Evolutionary conservation across 1,140 invertebrate genomes (phyloP), one percentile per base, ranked within the genome.

Genomic region (Delia radicum): DNA sequence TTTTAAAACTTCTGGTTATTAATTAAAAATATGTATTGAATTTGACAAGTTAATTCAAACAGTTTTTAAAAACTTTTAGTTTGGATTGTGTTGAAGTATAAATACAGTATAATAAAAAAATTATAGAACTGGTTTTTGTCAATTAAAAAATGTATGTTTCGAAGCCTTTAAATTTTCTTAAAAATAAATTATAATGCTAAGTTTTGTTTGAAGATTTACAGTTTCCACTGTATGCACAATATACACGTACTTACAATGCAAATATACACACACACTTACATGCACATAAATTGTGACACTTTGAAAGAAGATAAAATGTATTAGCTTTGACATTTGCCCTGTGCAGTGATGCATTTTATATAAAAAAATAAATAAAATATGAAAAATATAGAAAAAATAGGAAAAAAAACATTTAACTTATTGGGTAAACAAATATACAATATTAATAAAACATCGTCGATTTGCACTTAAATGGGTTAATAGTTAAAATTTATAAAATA

Each of bases 261-360:
- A 42, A 42, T 42, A 42, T 42, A 15, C 33, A 5, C 21, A 63
- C 21, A 26, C 61, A 61, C 61, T 27, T 63, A 10, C 61, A 63
- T 63, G 26, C 61, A 63, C 61, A 27, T 63, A 27, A 63, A 63
- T 27, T 63, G 24, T 63, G 61, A 63, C 61, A 63, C 61, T 10
- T 42, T 13, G 61, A 63, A 26, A 63, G n/a, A 63, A 63, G 61
- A 63, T 63, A 63, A 63, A 63, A 28, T 27, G 61, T 63, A 63
- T 63, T 63, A 26, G 61, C 24, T 26, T 27, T 24, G 61, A 63
- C 61, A 63, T 63, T 63, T 63, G 24, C 24, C 61, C 61, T 63
- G 61, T 63, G 61, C 61, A 63, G 24, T 63, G 61, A 63, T 63
- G 61, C 61, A 27, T 63, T 63, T 63, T 42, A 15, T 13, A 42